phyloP scores from a whole-genome alignment of 2,113 vertebrate species.

The Corythornis cristatus region DNA sequence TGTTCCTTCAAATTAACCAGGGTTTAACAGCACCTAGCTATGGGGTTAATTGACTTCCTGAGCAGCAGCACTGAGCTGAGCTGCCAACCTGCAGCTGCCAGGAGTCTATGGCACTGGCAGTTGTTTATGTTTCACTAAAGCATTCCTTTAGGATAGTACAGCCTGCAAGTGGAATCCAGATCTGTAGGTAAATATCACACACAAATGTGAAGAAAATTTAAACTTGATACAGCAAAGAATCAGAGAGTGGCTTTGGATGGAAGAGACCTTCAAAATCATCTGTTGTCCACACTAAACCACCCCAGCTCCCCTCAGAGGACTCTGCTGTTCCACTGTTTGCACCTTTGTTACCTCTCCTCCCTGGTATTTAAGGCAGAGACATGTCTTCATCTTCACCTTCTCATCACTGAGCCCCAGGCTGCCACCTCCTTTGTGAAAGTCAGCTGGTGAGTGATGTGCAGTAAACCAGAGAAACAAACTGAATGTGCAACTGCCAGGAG shows the following conservation, averaged over 20 bases:
- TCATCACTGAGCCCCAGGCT: neutral
- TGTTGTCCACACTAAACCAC: too few relatives aligned
- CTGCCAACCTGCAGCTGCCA: neutral
- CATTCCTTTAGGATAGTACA: neutral
- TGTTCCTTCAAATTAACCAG: neutral
- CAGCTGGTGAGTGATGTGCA: neutral
- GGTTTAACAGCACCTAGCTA: neutral
- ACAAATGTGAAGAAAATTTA: neutral
- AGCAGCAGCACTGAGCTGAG: neutral
- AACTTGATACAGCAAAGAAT: neutral
- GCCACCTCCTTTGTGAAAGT: neutral
- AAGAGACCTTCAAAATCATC: too few relatives aligned
- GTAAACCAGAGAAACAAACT: neutral
- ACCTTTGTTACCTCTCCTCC: neutral
- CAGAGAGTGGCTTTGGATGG: too few relatives aligned
- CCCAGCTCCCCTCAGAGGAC: too few relatives aligned
- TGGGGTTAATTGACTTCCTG: neutral
- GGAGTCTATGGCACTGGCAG: neutral
- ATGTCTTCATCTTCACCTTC: conserved; percentile 19
- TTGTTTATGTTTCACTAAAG: neutral
- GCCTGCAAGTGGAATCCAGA: neutral
- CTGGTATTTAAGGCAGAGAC: neutral
- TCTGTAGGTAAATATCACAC: neutral
- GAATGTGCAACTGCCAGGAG: neutral
- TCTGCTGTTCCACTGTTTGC: neutral